Base-by-base conservation (phyloP, 2,113 vertebrate species). In the Hemiprocne comata region DNA sequence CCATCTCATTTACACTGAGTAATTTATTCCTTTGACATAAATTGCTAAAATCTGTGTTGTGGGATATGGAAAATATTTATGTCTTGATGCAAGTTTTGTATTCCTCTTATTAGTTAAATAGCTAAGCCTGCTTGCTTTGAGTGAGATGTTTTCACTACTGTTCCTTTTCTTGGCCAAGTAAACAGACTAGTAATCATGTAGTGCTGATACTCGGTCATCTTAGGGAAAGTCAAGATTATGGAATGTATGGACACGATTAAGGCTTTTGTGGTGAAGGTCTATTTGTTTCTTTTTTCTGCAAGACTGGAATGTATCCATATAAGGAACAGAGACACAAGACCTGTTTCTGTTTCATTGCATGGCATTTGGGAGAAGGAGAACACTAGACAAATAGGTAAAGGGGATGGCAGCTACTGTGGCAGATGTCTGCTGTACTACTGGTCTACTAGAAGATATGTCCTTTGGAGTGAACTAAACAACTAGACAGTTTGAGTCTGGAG, bases 11-110 rank as follows among this genome's bases (percentile, higher is more conserved):
- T 97, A 74, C 89, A 34, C 20, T 53, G 46, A 94, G 38, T 84
- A 89, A 51, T 91, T 67, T 90, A 85, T 92, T 97, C 83, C 69
- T 95, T 94, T 97, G 70, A 72, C 44, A 87, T 95, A 95, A 94
- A 86, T 97, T 93, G 29, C 92, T 93, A 86, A 97, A 96, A 91
- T 92, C 58, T 89, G n/a, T 94, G 26, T 85, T 79, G 71, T 36
- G 60, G 66, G 26, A 73, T 96, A 78, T 46, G 36, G 58, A 71
- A 94, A 87, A 90, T 95, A 93, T 71, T 83, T 93, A 78, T 87
- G 77, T 64, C 40, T 62, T 85, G 58, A 31, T 91, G 54, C 3
- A 5, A 75, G 62, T 93, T 94, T 94, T 60, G 78, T 85, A 17
- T 36, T 82, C 82, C n/a, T 53, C 55, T 93, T 46, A 48, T 48